Evolutionary conservation across 2,113 vertebrate genomes (phyloP).

Genomic region (Ancistrus triradiatus): DNA sequence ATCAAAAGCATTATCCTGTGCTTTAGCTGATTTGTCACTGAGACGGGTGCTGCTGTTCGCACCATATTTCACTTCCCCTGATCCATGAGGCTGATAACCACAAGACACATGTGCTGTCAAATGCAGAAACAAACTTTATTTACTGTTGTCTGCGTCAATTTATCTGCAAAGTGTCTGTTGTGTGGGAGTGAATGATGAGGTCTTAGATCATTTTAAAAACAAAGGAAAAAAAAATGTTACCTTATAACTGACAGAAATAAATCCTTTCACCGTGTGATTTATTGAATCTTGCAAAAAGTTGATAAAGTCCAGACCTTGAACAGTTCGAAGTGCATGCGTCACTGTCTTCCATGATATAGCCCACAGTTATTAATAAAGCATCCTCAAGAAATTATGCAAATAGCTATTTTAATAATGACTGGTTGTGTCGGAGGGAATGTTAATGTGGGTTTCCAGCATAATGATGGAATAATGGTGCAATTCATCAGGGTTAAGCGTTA

Average conservation of each 20-base stretch:
- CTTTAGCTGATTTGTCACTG: constrained; percentile 13
- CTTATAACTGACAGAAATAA: background rate
- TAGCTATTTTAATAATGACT: no score
- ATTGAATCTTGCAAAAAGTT: background rate
- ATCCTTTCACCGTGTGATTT: background rate
- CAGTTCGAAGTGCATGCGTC: background rate
- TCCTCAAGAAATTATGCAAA: background rate
- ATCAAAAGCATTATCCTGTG: constrained; percentile 3
- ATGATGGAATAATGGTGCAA: no score
- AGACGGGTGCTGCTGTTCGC: constrained; percentile 14
- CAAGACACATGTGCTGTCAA: constrained; percentile 11
- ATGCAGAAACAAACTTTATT: background rate
- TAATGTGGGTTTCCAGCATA: no score
- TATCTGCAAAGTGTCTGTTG: background rate
- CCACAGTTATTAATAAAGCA: background rate
- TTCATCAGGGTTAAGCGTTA: no score
- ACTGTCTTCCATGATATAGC: background rate
- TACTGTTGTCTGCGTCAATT: background rate
- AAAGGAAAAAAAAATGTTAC: background rate
- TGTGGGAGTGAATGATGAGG: background rate
- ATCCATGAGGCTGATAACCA: constrained; percentile 9
- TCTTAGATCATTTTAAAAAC: background rate
- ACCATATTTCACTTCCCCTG: constrained; percentile 11
- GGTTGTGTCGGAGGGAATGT: no score
- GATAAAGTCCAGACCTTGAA: background rate